Evolutionary conservation across 37 sponge, comb jelly and placozoan genomes (phyloP).

Genomic region (Ephydatia muelleri): DNA sequence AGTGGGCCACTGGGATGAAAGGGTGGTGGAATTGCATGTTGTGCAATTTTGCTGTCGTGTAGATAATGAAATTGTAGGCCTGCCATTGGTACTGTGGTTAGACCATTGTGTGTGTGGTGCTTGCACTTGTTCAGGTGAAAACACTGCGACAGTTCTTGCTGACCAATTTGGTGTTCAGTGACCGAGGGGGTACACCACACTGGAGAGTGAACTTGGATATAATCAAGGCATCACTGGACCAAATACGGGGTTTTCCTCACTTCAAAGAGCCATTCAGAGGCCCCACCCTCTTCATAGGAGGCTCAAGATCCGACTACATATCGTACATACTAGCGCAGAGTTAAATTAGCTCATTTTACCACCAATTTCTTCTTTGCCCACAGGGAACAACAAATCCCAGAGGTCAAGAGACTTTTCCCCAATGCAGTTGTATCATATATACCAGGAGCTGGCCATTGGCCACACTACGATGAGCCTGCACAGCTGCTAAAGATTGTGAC

Average conservation of each 20-base stretch:
- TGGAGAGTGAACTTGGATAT: slow-evolving; percentile 72
- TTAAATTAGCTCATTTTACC: neutral
- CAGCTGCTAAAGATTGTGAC: slow-evolving; percentile 40
- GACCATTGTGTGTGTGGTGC: neutral
- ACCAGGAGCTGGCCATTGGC: slow-evolving; percentile 78
- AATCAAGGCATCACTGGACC: slow-evolving; percentile 23
- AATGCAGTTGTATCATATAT: slow-evolving; percentile 28
- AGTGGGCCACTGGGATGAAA: neutral
- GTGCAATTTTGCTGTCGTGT: too few species aligned
- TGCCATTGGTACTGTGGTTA: too few species aligned
- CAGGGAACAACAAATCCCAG: slow-evolving; percentile 33
- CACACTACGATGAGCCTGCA: slow-evolving; percentile 65
- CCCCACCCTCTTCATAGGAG: slow-evolving; percentile 71
- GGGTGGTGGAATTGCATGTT: too few species aligned
- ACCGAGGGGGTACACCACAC: neutral
- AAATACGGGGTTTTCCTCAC: slow-evolving; percentile 18
- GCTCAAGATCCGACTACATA: slow-evolving; percentile 64
- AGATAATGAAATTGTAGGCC: too few species aligned
- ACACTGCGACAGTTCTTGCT: slow-evolving; percentile 62
- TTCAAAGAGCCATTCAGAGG: slow-evolving; percentile 15
- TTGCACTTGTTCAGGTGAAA: neutral
- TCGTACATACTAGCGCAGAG: slow-evolving; percentile 15
- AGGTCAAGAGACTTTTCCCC: slow-evolving; percentile 67
- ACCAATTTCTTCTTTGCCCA: neutral
- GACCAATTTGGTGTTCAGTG: slow-evolving; percentile 40